Percentiles rank a stretch among this genome's conserved stretches.
Conservation (phyloP, 37 sponge, comb jelly and placozoan species). For the Eunapius fragilis region DNA sequence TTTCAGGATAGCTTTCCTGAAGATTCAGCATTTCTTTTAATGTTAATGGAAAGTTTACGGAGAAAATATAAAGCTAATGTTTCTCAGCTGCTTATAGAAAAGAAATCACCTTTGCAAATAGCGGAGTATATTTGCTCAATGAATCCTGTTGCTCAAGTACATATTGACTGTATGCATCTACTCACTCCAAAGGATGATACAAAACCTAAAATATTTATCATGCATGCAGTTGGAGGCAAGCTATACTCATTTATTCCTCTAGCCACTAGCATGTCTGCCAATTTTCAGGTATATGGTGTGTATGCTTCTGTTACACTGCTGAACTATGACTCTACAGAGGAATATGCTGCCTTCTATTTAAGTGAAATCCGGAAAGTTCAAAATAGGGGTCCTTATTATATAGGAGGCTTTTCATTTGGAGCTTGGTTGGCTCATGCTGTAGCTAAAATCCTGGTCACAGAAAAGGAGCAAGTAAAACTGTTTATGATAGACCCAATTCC, state of each 20-base stretch:
- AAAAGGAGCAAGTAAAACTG: not conserved
- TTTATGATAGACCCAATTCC: conserved; percentile 3
- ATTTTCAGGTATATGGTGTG: not conserved
- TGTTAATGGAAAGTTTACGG: not conserved
- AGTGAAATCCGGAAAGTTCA: not conserved
- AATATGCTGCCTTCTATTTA: not conserved
- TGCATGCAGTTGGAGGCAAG: not conserved
- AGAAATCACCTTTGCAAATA: not conserved
- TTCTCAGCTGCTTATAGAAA: not conserved
- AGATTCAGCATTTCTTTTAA: not conserved
- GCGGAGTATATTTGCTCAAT: not conserved
- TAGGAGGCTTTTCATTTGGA: conserved; percentile 16
- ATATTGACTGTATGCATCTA: not conserved
- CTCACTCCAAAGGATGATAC: not conserved
- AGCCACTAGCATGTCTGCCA: not conserved
- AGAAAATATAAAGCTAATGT: not conserved
- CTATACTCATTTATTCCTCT: not conserved
- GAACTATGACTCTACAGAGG: not conserved
- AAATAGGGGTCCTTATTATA: not conserved
- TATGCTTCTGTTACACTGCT: not conserved
- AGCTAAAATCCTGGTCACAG: not conserved
- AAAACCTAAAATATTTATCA: not conserved
- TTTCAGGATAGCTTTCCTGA: not conserved
- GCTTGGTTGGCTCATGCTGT: conserved; percentile 13
- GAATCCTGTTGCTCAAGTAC: too few species aligned